These are phyloP conservation scores for Holacanthella duospinosa DNA, from an alignment of 2,888 invertebrate species.

Conservation along the genomic window DNA sequence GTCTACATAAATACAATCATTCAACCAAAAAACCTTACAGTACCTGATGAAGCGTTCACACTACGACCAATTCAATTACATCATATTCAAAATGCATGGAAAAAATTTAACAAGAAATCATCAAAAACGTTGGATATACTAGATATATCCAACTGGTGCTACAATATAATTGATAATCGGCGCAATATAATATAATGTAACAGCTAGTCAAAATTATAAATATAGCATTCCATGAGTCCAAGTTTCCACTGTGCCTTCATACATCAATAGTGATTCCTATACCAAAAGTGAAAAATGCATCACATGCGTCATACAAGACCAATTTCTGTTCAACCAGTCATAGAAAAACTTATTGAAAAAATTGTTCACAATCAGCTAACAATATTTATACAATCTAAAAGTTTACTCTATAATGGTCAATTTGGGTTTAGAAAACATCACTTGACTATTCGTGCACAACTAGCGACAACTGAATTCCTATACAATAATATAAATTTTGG, in stretches of 20 bases:
- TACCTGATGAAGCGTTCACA: not conserved
- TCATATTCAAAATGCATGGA: not conserved
- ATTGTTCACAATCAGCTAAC: not conserved
- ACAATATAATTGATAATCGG: not conserved
- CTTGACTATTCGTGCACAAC: not conserved
- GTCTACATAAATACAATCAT: not conserved
- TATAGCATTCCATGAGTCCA: not conserved
- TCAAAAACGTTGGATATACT: not conserved
- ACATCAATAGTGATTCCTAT: not conserved
- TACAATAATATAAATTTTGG: not conserved
- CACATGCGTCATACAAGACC: too few relatives aligned
- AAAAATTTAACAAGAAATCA: not conserved
- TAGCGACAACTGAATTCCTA: not conserved
- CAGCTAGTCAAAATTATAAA: not conserved
- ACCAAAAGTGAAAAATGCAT: too few relatives aligned
- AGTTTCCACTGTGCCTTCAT: not conserved
- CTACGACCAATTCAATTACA: not conserved
- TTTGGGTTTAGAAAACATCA: not conserved
- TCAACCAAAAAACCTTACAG: not conserved
- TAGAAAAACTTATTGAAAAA: not conserved
- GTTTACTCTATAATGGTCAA: not conserved
- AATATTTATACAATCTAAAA: not conserved
- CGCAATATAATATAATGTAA: not conserved
- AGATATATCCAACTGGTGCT: not conserved
- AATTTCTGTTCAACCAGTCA: too few relatives aligned